Evolutionary conservation across 1,140 invertebrate species (phyloP).

Genomic region (Drosophila aff.): DNA sequence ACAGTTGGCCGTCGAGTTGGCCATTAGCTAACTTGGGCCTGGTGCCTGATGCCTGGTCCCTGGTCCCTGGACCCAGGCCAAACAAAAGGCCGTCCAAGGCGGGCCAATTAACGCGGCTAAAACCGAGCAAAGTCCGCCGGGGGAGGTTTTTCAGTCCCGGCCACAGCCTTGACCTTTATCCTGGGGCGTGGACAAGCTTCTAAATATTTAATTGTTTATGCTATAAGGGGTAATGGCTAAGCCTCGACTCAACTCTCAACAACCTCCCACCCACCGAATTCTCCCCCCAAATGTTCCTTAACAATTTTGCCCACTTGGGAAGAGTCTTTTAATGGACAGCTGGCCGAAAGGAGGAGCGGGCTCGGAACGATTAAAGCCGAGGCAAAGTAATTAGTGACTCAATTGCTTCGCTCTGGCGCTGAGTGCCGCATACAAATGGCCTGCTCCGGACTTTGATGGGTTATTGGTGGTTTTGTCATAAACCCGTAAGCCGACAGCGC

Average conservation of each 20-base stretch:
- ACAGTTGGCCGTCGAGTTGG: slow-evolving; percentile 68
- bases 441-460: slow-evolving; percentile 48
- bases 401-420: slow-evolving; percentile 67
- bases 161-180: slow-evolving; percentile 79
- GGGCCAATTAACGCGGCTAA: slow-evolving; percentile 73
- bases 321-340: slow-evolving; percentile 75
- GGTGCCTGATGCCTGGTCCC: slow-evolving; percentile 5
- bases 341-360: slow-evolving; percentile 5
- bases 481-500: slow-evolving; percentile 33
- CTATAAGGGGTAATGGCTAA: slow-evolving; percentile 41
- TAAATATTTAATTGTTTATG: slow-evolving; percentile 82
- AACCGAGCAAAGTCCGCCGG: slow-evolving; percentile 58
- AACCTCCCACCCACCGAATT: too few species aligned
- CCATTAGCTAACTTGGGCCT: slow-evolving; percentile 64
- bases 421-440: slow-evolving; percentile 71
- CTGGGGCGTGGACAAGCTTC: slow-evolving; percentile 56
- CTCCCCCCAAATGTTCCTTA: slow-evolving; percentile 41
- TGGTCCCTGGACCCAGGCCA: slow-evolving; percentile 25
- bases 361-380: slow-evolving; percentile 63
- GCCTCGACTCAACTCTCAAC: background rate
- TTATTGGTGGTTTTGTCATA: slow-evolving; percentile 56
- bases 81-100: slow-evolving; percentile 64
- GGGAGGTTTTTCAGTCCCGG: slow-evolving; percentile 33
- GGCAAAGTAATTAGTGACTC: slow-evolving; percentile 80
- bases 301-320: slow-evolving; percentile 50